Conservation (phyloP, 2,888 invertebrate genomes). For the Perizoma affinitatum region DNA sequence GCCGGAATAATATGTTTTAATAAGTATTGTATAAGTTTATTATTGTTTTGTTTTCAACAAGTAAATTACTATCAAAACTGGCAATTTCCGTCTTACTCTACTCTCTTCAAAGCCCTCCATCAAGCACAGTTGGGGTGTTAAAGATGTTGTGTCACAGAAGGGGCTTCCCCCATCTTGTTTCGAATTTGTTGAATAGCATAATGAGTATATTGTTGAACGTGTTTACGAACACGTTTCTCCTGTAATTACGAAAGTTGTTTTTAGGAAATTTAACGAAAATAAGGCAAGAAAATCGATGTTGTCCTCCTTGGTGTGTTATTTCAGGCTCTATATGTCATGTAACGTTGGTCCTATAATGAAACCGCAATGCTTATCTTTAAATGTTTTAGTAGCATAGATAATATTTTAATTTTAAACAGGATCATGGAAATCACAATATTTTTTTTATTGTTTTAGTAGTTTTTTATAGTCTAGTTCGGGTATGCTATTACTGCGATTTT, state of each 20-base stretch:
- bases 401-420: no score
- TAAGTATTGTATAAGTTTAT: no score
- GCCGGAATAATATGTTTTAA: no score
- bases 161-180: slow-evolving; percentile 35
- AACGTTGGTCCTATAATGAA: neutral
- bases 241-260: slow-evolving; percentile 31
- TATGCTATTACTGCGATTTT: no score
- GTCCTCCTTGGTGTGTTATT: neutral
- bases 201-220: slow-evolving; percentile 34
- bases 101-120: slow-evolving; percentile 16
- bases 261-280: slow-evolving; percentile 24
- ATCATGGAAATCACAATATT: no score
- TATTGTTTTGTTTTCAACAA: neutral
- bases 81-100: slow-evolving; percentile 11
- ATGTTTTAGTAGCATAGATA: no score
- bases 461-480: no score
- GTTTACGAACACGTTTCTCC: slow-evolving; percentile 30
- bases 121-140: slow-evolving; percentile 36
- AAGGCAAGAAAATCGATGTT: slow-evolving; percentile 12
- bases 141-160: slow-evolving; percentile 36
- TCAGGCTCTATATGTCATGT: neutral
- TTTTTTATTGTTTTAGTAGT: no score
- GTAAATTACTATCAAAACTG: neutral
- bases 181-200: slow-evolving; percentile 39
- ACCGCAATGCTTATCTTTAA: no score